phyloP scores from a whole-genome alignment of 2,113 vertebrate species.

The Erythrolamprus reginae region DNA sequence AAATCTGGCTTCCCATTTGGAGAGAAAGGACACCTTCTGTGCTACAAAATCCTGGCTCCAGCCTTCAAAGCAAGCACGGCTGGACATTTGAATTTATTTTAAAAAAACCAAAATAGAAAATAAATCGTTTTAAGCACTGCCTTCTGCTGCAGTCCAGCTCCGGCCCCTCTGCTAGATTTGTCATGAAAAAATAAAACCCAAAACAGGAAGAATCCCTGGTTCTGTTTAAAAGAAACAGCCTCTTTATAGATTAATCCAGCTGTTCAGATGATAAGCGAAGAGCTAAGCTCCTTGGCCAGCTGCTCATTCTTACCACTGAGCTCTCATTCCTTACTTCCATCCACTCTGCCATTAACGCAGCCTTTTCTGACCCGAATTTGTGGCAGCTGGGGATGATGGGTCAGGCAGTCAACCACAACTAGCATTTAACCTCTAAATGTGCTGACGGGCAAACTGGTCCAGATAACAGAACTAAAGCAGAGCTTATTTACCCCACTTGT shows the following conservation, averaged over 20 bases:
- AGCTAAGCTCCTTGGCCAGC: background rate
- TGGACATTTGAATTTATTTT: background rate
- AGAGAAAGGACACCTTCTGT: background rate
- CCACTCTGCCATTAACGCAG: background rate
- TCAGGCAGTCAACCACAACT: background rate
- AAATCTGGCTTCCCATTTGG: background rate
- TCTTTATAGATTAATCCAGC: background rate
- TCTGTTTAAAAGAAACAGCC: background rate
- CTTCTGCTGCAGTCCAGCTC: background rate
- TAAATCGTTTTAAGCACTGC: background rate
- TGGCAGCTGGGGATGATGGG: background rate
- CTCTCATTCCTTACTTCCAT: background rate
- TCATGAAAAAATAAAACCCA: background rate
- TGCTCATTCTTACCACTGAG: background rate
- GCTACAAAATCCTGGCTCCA: background rate
- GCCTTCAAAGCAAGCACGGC: background rate
- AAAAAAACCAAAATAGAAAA: background rate
- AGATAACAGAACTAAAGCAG: background rate
- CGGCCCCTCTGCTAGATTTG: background rate
- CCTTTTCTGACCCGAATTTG: background rate
- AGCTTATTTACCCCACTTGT: background rate
- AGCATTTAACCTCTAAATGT: background rate
- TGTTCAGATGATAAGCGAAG: background rate
- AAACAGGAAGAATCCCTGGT: background rate
- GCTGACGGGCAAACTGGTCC: background rate